Base-by-base conservation (phyloP, 2,113 vertebrate genomes). In the Syngnathoides biaculeatus region DNA sequence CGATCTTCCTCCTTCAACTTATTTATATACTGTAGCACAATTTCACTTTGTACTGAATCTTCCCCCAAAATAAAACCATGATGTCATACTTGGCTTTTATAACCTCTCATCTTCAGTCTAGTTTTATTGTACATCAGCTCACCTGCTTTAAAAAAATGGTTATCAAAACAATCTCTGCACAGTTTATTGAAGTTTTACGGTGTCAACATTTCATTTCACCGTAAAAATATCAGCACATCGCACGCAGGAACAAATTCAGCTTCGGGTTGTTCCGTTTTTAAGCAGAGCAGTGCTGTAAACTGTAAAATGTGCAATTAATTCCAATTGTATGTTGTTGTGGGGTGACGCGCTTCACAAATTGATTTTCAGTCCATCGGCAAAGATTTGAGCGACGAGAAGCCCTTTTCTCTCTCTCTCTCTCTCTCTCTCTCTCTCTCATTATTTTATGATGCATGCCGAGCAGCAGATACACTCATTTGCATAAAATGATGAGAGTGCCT, bases 401-500 rank as follows among this genome's bases (percentile, higher is more conserved):
- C 8, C 14, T 38, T 48, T 42, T 13, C 19, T 26, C n/a, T n/a
- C n/a, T n/a, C n/a, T n/a, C n/a, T n/a, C n/a, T n/a, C n/a, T n/a
- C n/a, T n/a, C n/a, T n/a, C n/a, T n/a, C n/a, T 74, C 63, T 50
- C 66, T 80, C 83, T 84, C 74, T 67, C 85, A 80, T 87, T 66
- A 84, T 55, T 90, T 86, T 79, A 85, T 88, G 81, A 74, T 82
- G 86, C 85, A 77, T 59, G 86, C 79, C 83, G 82, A 87, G 83
- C 82, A 81, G 72, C 70, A 74, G 76, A 89, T 83, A 79, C 66
- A 66, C 38, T 64, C 15, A 89, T 91, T 90, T 91, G 86, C 87
- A 91, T 90, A 90, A 86, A 84, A 84, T 87, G 82, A 89, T 87
- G 82, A 83, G 81, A 83, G 75, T 81, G 0, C 24, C 77, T 78